Evolutionary conservation across 2,888 invertebrate genomes (phyloP), one percentile per base, ranked within the genome.

Genomic region (Epirrhoe tristata): DNA sequence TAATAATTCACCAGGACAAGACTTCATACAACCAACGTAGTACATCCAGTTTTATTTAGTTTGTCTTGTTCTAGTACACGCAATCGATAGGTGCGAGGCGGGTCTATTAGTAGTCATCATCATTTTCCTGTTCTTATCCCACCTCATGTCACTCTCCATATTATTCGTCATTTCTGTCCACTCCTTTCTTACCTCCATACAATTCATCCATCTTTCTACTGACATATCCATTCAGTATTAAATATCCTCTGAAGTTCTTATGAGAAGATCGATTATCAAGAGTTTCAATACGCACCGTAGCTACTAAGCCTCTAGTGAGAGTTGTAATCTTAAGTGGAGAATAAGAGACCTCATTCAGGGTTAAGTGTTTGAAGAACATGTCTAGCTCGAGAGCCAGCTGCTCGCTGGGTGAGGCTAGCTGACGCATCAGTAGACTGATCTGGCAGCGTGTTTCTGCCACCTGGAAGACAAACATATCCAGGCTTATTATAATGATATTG

Each of bases 311-410:
- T 74, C 94, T 80, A 60, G 89, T 87, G 48, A 94, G 71, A 0
- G 81, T 85, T 68, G 90, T 91, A 39, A 94, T 83, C 24, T 91
- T 90, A 53, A 91, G 82, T 0, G 91, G 92, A 0, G 88, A 83
- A 68, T 91, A 94, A n/a, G 86, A 79, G 0, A 89, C 75, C 1
- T 87, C 84, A 65, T 91, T 85, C 52, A 93, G 86, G 1, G 86
- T 53, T 8, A 94, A 68, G 60, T 91, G 91, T 1, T 85, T 78
- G 7, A 84, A 90, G 79, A 94, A 93, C 48, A 88, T 76, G 66
- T 90, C 88, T 70, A 94, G 72, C 53, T 91, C 87, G 34, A 78
- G 79, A 36, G 83, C 78, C 17, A 85, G 74, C 0, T 83, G 76
- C 36, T 76, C 77, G n/a, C 84, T 82, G 8, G 83, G 81, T 16